Base-by-base conservation (phyloP, 2,113 vertebrate species). In the Pollimyrus isidori region DNA sequence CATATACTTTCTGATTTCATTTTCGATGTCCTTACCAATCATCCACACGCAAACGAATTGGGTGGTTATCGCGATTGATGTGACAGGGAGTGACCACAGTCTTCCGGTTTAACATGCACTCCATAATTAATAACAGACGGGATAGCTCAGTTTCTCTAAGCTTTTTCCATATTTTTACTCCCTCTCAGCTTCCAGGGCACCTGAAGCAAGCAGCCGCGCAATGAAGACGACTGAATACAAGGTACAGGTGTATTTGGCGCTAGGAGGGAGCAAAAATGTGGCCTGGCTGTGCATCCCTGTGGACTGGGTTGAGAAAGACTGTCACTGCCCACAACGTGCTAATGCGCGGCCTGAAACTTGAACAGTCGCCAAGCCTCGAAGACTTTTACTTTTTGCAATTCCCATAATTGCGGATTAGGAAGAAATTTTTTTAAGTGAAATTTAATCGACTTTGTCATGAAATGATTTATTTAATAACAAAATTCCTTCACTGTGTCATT, bases 1-100 rank as follows among this genome's bases (percentile, higher is more conserved):
- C 91, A 39, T 73, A 90, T 91, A 91, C 82, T 91, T 94, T 94
- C 90, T 94, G 92, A 93, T 95, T 94, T 94, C 94, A 95, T 94
- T 94, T 93, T 84, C 88, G 90, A 94, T 95, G 91, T 90, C 90
- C 89, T 95, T 95, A 35, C 93, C 92, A 92, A 91, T 94, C 89
- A 87, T 88, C 69, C 84, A 91, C 91, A 93, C 0, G 39, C 91
- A 89, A 94, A 95, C 93, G 94, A 95, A 94, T 88, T 91, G 90
- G 52, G 92, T 94, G 80, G 45, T 23, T 45, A 42, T 82, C 35
- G 21, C 76, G 46, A 10, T 7, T 45, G 19, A 39, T 35, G 42
- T 7, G 17, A 3, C 42, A 10, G 42, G 21, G 15, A 45, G 30
- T 21, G 76, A 82, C 30, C 17, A 21, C 13, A 82, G 19, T 82